These are phyloP conservation scores for Xiphophorus birchmanni DNA, from an alignment of 2,797 vertebrate species.

Conservation along the genomic window DNA sequence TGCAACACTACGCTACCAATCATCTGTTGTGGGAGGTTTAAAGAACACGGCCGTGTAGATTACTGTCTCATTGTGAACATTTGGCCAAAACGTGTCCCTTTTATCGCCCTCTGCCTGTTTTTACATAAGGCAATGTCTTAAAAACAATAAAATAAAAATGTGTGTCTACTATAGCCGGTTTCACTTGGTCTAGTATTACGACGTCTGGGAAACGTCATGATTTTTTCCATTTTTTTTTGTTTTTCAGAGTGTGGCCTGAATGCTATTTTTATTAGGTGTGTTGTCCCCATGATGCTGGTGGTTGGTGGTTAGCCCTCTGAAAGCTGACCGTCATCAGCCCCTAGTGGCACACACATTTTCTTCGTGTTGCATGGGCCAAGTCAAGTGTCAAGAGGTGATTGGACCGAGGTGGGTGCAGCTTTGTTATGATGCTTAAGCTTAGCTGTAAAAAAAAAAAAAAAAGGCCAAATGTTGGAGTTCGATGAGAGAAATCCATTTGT, in stretches of 20 bases:
- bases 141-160: not conserved
- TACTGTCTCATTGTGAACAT: not conserved
- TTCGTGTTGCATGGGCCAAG: not conserved
- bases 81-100: not conserved
- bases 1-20: not conserved
- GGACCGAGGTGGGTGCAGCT: conserved; percentile 13
- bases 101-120: not conserved
- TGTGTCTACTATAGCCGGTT: not conserved
- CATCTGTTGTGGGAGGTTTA: not conserved
- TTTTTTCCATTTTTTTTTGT: not conserved
- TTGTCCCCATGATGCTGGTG: not conserved
- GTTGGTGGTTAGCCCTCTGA: not conserved
- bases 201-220: not conserved
- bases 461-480: not conserved
- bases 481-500: conserved; percentile 14
- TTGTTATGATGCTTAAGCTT: conserved; percentile 6
- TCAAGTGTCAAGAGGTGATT: conserved; percentile 20
- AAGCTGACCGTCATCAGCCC: not conserved
- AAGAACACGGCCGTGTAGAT: not conserved
- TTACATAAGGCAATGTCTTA: not conserved
- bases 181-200: not conserved
- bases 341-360: not conserved
- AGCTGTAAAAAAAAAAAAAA: not conserved
- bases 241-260: not conserved
- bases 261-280: not conserved